Evolutionary conservation across 2,113 vertebrate genomes (phyloP).

Genomic region (Chlamydotis undulata): DNA sequence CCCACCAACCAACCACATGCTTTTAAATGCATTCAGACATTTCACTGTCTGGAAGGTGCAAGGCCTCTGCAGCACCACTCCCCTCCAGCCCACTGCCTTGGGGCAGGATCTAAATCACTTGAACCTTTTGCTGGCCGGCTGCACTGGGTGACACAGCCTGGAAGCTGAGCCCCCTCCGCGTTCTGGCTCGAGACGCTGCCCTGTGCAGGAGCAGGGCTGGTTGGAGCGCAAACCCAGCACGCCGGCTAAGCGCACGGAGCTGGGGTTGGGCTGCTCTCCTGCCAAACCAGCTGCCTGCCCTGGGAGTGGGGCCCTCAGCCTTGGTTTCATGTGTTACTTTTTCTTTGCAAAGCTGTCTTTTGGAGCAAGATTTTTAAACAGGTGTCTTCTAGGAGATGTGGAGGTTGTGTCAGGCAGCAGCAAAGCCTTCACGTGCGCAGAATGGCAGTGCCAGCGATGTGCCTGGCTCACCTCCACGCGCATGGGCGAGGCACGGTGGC

Average conservation of each 20-base stretch:
- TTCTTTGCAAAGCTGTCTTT: neutral
- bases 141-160: neutral
- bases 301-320: rapidly evolving
- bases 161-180: neutral
- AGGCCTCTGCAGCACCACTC: neutral
- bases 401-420: rapidly evolving
- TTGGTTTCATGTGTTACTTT: rapidly evolving
- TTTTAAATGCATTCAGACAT: neutral
- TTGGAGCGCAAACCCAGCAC: rapidly evolving
- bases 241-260: rapidly evolving
- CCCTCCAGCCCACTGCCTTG: neutral
- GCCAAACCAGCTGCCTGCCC: neutral
- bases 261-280: neutral
- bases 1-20: neutral
- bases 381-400: neutral
- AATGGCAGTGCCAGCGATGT: rapidly evolving
- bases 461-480: neutral
- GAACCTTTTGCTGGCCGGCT: neutral
- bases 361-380: neutral
- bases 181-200: neutral
- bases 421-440: rapidly evolving
- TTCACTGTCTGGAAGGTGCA: neutral
- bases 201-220: no score
- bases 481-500: rapidly evolving
- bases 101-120: neutral